Evolutionary conservation across 2,888 invertebrate genomes (phyloP).

Genomic region (Steinernema scapterisci): DNA sequence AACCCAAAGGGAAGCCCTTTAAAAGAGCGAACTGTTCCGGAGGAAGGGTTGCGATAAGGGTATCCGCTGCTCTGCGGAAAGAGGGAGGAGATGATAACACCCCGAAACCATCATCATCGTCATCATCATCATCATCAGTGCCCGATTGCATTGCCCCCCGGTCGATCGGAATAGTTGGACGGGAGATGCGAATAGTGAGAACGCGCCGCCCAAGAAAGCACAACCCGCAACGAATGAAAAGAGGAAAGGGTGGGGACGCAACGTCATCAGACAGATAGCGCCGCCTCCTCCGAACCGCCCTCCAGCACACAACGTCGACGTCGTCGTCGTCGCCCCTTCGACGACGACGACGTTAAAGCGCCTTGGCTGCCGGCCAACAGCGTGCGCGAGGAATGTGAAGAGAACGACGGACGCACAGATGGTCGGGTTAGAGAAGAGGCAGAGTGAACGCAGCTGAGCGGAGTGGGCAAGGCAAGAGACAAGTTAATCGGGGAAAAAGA

Average conservation of each 20-base stretch:
- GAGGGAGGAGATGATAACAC: conserved; percentile 22
- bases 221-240: conserved; percentile 25
- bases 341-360: conserved; percentile 24
- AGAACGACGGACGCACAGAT: conserved; percentile 24
- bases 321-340: no score
- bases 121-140: conserved; percentile 17
- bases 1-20: conserved; percentile 1
- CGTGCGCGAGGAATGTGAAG: conserved; percentile 29
- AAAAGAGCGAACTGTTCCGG: background rate
- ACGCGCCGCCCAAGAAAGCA: conserved; percentile 33
- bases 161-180: conserved; percentile 29
- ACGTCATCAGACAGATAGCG: conserved; percentile 22
- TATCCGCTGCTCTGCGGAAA: background rate
- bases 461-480: background rate
- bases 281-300: conserved; percentile 23
- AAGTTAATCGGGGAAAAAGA: conserved; percentile 5
- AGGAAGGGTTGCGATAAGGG: background rate
- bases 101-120: conserved; percentile 17
- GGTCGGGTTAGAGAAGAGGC: conserved; percentile 18
- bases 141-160: background rate
- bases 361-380: conserved; percentile 22
- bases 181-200: conserved; percentile 32
- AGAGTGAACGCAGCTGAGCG: background rate
- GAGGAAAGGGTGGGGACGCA: conserved; percentile 30
- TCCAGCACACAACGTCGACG: conserved; percentile 16